Evolutionary conservation across 1,140 invertebrate genomes (phyloP).

Genomic region (Macrocentrus cingulum): DNA sequence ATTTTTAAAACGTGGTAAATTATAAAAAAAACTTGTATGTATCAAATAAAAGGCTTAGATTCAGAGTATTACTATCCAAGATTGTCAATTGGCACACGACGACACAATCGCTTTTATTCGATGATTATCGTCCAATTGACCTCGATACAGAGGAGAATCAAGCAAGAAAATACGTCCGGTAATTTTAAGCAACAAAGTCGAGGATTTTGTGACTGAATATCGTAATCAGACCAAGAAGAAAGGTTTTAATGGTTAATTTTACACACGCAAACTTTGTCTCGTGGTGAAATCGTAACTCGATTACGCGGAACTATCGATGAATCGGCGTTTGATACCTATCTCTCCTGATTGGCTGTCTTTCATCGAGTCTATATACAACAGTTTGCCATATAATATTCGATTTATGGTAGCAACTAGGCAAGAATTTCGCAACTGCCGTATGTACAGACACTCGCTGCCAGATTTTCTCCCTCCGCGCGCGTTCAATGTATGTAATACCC

Average conservation of each 20-base stretch:
- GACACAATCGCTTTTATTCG: slow-evolving; percentile 11
- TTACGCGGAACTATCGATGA: background rate
- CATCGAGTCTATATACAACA: background rate
- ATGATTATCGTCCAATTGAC: slow-evolving; percentile 14
- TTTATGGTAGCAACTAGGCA: background rate
- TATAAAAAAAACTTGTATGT: no score
- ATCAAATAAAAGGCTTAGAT: no score
- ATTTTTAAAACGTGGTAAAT: no score
- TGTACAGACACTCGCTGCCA: no score
- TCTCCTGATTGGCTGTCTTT: background rate
- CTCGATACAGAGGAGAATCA: background rate
- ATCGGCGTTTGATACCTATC: background rate
- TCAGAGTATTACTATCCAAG: background rate
- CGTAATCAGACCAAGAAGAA: no score
- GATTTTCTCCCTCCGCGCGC: no score
- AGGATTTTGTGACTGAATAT: no score
- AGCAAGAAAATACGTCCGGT: slow-evolving; percentile 1
- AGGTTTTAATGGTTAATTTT: no score
- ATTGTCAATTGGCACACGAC: background rate
- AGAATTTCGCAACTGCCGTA: background rate
- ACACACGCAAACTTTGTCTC: no score
- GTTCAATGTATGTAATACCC: background rate
- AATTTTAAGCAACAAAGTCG: background rate
- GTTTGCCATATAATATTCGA: background rate
- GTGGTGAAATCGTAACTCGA: no score